phyloP scores from a whole-genome alignment of 2,888 invertebrate genomes.

The Tolmerus cingulatus region DNA sequence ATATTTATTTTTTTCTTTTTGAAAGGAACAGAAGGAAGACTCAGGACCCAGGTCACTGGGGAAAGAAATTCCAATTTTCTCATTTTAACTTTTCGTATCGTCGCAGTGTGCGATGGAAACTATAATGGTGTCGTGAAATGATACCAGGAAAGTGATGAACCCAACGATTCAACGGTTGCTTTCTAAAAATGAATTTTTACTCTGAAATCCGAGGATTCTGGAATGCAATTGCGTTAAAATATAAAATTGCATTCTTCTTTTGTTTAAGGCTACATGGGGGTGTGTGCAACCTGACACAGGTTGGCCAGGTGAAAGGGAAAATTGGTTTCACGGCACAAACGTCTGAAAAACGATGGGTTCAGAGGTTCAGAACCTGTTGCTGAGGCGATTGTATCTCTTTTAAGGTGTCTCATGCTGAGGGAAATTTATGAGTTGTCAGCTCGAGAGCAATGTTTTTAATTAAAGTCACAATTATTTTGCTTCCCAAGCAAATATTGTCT shows the following conservation, averaged over 20 bases:
- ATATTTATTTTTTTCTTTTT: not conserved
- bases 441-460: not conserved
- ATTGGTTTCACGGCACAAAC: not conserved
- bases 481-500: not conserved
- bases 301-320: not conserved
- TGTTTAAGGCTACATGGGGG: not conserved
- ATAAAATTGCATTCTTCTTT: not conserved
- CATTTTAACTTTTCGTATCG: slow-evolving; percentile 9
- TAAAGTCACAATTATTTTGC: not conserved
- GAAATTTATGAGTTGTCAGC: not conserved
- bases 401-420: not conserved
- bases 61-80: slow-evolving; percentile 22
- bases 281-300: not conserved
- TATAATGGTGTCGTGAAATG: slow-evolving; percentile 2
- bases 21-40: not conserved
- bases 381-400: not conserved
- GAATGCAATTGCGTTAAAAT: not conserved
- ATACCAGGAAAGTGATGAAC: not conserved
- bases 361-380: not conserved
- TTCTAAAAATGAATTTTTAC: not conserved
- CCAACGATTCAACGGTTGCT: not conserved
- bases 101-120: not conserved
- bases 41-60: not conserved
- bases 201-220: not conserved
- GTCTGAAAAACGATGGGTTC: not conserved